Conservation (phyloP, 2,888 invertebrate species). For the Sthenelais limicola region DNA sequence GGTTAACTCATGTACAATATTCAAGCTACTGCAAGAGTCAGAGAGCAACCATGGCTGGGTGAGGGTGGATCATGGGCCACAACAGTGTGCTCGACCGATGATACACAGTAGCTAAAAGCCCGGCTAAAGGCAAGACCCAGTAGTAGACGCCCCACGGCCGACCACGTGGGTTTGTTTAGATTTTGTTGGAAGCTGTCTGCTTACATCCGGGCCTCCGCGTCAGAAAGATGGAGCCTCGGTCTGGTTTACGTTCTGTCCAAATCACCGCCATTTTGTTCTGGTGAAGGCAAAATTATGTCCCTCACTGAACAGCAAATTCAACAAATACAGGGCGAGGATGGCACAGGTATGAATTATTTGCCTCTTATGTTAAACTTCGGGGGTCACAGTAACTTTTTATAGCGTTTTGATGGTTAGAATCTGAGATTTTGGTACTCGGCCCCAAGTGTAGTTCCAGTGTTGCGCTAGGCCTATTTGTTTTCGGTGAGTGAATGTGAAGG, state of each 20-base stretch:
- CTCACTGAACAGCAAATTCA: slow-evolving; percentile 42
- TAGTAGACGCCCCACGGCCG: not conserved
- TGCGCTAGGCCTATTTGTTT: not conserved
- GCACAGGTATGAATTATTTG: slow-evolving; percentile 42
- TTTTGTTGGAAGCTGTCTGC: not conserved
- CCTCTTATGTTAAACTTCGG: not conserved
- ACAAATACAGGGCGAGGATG: slow-evolving; percentile 47
- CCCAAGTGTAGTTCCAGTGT: slow-evolving; percentile 34
- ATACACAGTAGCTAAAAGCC: too few relatives aligned
- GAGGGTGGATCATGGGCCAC: too few relatives aligned
- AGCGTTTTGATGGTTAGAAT: not conserved
- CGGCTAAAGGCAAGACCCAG: too few relatives aligned
- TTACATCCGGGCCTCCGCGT: not conserved
- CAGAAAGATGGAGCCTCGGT: slow-evolving; percentile 46
- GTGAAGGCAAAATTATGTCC: slow-evolving; percentile 47
- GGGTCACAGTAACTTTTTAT: not conserved
- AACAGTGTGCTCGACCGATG: too few relatives aligned
- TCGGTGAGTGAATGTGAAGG: slow-evolving; percentile 16
- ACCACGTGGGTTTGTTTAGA: slow-evolving; percentile 25
- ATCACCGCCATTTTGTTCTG: slow-evolving; percentile 52
- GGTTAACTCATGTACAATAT: too few relatives aligned
- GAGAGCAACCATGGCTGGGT: too few relatives aligned
- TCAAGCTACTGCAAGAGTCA: too few relatives aligned
- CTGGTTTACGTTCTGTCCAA: slow-evolving; percentile 37
- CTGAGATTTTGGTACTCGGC: not conserved